Base-by-base conservation (phyloP, 2,888 invertebrate species). In the Patella pellucida region DNA sequence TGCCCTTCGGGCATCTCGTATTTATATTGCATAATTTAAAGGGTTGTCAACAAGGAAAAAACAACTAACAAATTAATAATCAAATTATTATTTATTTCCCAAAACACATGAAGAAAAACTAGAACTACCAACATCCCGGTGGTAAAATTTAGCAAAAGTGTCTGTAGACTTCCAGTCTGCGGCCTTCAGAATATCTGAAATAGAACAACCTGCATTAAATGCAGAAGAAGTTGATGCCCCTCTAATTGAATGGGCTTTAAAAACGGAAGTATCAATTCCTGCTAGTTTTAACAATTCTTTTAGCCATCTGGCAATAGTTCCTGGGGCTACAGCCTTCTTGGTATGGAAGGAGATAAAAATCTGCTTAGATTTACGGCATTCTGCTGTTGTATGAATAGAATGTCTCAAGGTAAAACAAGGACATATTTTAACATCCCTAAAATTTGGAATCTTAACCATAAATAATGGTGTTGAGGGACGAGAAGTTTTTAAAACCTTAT, bases 181-280 rank as follows among this genome's bases (percentile, higher is more conserved):
- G 41, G 75, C 67, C 16, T 19, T 19, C 27, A 75, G 27, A 71
- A 75, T 68, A 15, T 16, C 7, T 16, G 51, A 52, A 67, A 75
- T 52, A 15, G 51, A 50, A 51, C 71, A 71, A 27, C 71, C 71
- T 41, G 7, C 51, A 5, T 41, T 16, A 23, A n/a, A 71, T 11
- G 71, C 71, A 3, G 27, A n/a, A n/a, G 71, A 71, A 1, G 52
- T 51, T 15, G 71, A 41, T 9, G 71, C 71, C n/a, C 50, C 16
- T 71, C 75, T 76, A 41, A 54, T 73, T 11, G 76, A 76, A 62
- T 76, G 78, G 5, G 78, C 74, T 67, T 68, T 69, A 52, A 76
- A 74, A 27, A 27, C 3, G 19, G 12, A 15, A 19, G 31, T 50
- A 74, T 78, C 68, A 31, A 74, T 76, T 52, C 74, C 76, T 52